Evolutionary conservation across 2,113 vertebrate species (phyloP), one percentile per base, ranked within the genome.

Genomic region (Mesoclemmys tuberculata): DNA sequence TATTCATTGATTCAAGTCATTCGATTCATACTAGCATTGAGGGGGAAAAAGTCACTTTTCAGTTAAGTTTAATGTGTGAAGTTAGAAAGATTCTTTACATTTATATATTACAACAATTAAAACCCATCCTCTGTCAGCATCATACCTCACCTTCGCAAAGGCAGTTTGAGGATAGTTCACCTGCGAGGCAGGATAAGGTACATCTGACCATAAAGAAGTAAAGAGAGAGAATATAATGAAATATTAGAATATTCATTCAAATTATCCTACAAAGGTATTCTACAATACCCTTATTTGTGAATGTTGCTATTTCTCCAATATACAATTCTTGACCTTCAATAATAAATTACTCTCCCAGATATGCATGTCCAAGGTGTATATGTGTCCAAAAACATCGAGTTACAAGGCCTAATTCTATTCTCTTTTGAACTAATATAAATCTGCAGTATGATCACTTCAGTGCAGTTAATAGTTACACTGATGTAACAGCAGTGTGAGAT

Each of bases 381-480:
- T 92, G 87, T 95, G 94, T 83, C 93, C 94, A 88, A 91, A 95
- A 93, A 94, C 94, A 94, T 80, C 54, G 38, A 44, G 35, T 24
- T 38, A 41, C 14, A 29, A 44, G 26, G 19, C 18, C 55, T 56
- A 38, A 18, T 82, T 82, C 26, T 41, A 46, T 88, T 82, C 64
- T 92, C 89, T 88, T 92, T 94, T 94, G 89, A 91, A 90, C 87
- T 88, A 0, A 0, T 83, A 68, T 68, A 68, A 18, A 64, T n/a
- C 61, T 64, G 61, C 14, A 64, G n/a, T 22, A 6, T 74, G 84
- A 49, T 94, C 93, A 96, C 95, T 91, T 35, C 0, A 0, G 81
- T 90, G 61, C 82, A 89, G 19, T 92, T 87, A 27, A 81, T 80
- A 96, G 41, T 83, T 91, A 41, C 58, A 52, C 54, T 79, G 41